Conservation (phyloP, 1,140 invertebrate genomes). For the Branchinecta lindahli region DNA sequence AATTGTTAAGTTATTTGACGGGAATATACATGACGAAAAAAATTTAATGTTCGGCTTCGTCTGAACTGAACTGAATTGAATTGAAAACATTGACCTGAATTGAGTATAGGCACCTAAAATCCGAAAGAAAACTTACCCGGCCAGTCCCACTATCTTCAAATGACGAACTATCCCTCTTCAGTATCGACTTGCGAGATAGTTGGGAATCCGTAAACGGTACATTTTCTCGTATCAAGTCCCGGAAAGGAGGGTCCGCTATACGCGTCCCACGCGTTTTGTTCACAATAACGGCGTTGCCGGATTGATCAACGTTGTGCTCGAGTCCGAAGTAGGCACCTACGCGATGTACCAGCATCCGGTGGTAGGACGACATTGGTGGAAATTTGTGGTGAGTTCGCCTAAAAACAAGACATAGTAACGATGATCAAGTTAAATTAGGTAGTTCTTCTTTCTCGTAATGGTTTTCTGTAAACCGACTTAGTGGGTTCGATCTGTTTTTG, state of each 20-base stretch:
- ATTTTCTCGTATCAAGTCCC: constrained; percentile 31
- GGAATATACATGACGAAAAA: too few species aligned
- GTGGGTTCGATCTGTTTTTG: background rate
- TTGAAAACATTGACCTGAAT: too few species aligned
- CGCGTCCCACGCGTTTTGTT: constrained; percentile 58
- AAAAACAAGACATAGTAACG: constrained; percentile 11
- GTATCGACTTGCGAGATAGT: constrained; percentile 54
- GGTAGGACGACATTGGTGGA: constrained; percentile 80
- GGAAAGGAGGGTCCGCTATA: constrained; percentile 47
- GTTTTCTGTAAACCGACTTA: too few species aligned
- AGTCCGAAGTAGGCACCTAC: constrained; percentile 83
- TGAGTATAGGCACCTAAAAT: too few species aligned
- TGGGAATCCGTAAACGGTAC: constrained; percentile 18
- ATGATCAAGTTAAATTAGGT: background rate
- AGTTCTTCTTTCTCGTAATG: background rate
- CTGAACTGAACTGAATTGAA: too few species aligned
- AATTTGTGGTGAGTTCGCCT: constrained; percentile 57
- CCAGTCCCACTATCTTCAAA: constrained; percentile 50
- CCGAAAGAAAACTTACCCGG: constrained; percentile 29
- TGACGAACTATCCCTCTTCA: constrained; percentile 64
- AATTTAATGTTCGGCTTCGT: too few species aligned
- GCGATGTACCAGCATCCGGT: constrained; percentile 84
- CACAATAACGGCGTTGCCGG: constrained; percentile 67
- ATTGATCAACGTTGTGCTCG: constrained; percentile 77
- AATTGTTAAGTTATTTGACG: too few species aligned